Conservation (phyloP, 2,888 invertebrate genomes). For the Aphidoletes aphidimyza region DNA sequence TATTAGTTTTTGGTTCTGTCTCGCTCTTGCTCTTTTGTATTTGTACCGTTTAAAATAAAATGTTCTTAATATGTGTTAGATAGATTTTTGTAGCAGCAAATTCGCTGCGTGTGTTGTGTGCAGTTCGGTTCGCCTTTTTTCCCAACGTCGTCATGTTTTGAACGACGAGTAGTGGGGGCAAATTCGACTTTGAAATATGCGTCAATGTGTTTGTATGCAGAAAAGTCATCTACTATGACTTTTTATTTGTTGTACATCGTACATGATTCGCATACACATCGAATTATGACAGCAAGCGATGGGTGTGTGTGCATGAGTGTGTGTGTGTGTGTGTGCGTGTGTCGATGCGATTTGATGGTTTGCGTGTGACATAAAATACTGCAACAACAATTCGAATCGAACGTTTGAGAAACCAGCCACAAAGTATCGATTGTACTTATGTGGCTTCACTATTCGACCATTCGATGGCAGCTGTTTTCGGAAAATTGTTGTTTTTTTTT, state of each 20-base stretch:
- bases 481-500: background rate
- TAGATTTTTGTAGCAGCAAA: background rate
- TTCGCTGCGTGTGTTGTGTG: constrained; percentile 9
- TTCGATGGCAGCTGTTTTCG: no score
- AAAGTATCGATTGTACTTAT: constrained; percentile 38
- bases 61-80: background rate
- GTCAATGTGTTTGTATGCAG: constrained; percentile 17
- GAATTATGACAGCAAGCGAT: no score
- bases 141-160: background rate
- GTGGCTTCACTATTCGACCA: background rate
- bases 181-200: background rate
- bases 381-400: background rate
- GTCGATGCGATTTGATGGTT: background rate
- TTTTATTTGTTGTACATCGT: constrained; percentile 45
- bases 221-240: constrained; percentile 43
- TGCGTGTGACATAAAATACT: background rate
- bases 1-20: constrained; percentile 6
- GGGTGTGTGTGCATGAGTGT: background rate
- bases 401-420: no score
- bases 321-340: background rate
- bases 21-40: background rate
- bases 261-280: no score
- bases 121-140: no score
- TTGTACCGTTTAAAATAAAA: background rate
- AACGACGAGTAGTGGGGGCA: background rate